Conservation (phyloP, 2,113 vertebrate genomes). For the Bothrops jararaca region DNA sequence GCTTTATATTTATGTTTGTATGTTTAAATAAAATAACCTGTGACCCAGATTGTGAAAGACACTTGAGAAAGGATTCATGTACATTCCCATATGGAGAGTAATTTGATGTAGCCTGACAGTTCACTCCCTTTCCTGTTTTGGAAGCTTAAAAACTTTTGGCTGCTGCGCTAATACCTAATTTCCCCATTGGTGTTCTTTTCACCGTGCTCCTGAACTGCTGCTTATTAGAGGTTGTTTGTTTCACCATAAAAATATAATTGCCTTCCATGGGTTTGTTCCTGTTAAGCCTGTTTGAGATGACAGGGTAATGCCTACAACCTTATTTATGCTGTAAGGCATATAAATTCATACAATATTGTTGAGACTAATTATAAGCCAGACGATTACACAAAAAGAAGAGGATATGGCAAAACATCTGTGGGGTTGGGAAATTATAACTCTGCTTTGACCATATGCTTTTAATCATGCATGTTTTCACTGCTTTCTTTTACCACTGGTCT, state of each 20-base stretch:
- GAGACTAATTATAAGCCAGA: background rate
- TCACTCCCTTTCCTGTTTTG: conserved; percentile 16
- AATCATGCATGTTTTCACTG: background rate
- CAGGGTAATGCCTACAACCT: background rate
- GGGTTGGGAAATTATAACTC: background rate
- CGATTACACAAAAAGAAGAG: background rate
- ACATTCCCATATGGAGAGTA: background rate
- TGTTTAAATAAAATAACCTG: background rate
- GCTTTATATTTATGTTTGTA: background rate
- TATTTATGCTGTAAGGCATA: background rate
- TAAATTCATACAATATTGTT: background rate
- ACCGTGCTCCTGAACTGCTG: background rate
- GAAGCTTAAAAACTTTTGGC: conserved; percentile 4
- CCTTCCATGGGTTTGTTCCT: conserved; percentile 13
- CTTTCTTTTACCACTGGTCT: background rate
- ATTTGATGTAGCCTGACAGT: background rate
- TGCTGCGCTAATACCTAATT: background rate
- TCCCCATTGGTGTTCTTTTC: background rate
- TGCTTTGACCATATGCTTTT: background rate
- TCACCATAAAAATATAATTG: conserved; percentile 17
- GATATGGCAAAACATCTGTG: background rate
- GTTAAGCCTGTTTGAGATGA: conserved; percentile 20
- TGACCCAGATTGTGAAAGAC: background rate
- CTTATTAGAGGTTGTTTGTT: conserved; percentile 6
- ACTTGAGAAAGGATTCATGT: background rate